These are phyloP conservation scores for Hoplodrina blanda DNA, from an alignment of 2,888 invertebrate genomes.

Conservation along the genomic window DNA sequence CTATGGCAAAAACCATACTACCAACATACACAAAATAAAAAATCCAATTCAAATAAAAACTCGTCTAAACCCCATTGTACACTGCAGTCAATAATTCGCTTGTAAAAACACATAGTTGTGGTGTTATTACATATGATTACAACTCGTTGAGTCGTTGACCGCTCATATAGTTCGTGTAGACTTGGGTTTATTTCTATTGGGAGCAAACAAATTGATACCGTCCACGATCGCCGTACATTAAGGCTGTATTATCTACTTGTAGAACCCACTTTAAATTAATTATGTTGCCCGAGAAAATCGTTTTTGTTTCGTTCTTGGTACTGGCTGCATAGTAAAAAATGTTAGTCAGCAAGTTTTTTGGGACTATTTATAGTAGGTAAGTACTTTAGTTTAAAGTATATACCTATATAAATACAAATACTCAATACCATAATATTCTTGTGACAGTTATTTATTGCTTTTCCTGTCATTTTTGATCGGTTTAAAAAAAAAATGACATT, in stretches of 20 bases:
- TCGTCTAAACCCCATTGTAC: conserved; percentile 49
- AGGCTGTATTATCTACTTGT: conserved; percentile 63
- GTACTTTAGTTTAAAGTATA: not conserved
- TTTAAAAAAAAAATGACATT: too few species aligned
- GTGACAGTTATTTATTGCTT: too few species aligned
- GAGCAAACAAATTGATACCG: conserved; percentile 66
- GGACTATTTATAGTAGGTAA: not conserved
- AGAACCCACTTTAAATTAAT: conserved; percentile 67
- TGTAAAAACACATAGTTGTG: conserved; percentile 66
- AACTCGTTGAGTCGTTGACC: conserved; percentile 78
- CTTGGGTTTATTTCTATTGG: conserved; percentile 55
- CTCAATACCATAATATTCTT: too few species aligned
- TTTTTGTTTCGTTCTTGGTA: conserved; percentile 41
- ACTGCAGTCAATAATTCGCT: conserved; percentile 65
- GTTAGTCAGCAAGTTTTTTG: conserved; percentile 27
- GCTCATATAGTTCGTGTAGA: conserved; percentile 67
- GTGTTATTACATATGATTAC: conserved; percentile 74
- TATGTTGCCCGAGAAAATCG: conserved; percentile 55
- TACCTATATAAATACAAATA: too few species aligned
- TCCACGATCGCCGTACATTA: conserved; percentile 51
- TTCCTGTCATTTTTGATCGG: too few species aligned
- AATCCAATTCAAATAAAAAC: conserved; percentile 17
- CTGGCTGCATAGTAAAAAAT: conserved; percentile 31
- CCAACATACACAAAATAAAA: not conserved
- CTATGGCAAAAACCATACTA: not conserved